Conservation (phyloP, 2,888 invertebrate species). For the Calliphora vomitoria region DNA sequence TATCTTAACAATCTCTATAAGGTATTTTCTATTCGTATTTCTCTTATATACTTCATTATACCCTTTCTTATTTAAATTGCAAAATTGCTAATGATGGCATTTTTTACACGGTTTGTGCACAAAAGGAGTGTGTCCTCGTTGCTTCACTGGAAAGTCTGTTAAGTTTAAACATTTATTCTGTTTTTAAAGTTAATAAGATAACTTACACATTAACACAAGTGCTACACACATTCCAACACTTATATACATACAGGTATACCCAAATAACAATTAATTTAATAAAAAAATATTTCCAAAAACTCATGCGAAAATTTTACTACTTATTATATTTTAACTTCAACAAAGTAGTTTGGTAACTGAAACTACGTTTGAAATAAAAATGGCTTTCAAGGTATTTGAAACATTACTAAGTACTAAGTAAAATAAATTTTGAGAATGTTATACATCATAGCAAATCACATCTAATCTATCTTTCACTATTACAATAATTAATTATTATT, state of each 20-base stretch:
- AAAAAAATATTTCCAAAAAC: too few relatives aligned
- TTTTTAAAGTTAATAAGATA: conserved; percentile 41
- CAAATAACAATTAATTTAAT: too few relatives aligned
- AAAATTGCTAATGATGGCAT: conserved; percentile 13
- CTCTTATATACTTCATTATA: not conserved
- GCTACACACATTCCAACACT: not conserved
- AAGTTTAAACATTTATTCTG: conserved; percentile 47
- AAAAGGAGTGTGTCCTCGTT: not conserved
- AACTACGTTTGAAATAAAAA: too few relatives aligned
- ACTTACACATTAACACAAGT: conserved; percentile 23
- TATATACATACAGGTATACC: not conserved
- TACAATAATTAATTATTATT: too few relatives aligned
- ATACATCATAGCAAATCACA: too few relatives aligned
- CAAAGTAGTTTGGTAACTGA: too few relatives aligned
- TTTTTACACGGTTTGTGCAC: not conserved
- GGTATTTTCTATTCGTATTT: not conserved
- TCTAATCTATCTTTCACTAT: too few relatives aligned
- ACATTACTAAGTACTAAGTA: too few relatives aligned
- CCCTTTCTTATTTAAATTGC: conserved; percentile 1
- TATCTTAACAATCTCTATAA: not conserved
- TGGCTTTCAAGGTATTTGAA: too few relatives aligned
- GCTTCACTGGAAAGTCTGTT: conserved; percentile 11
- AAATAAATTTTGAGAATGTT: too few relatives aligned
- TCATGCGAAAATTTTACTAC: too few relatives aligned
- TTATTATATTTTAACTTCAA: too few relatives aligned